These are phyloP conservation scores for Solenopsis fugax DNA, from an alignment of 1,140 invertebrate species.

Conservation along the genomic window DNA sequence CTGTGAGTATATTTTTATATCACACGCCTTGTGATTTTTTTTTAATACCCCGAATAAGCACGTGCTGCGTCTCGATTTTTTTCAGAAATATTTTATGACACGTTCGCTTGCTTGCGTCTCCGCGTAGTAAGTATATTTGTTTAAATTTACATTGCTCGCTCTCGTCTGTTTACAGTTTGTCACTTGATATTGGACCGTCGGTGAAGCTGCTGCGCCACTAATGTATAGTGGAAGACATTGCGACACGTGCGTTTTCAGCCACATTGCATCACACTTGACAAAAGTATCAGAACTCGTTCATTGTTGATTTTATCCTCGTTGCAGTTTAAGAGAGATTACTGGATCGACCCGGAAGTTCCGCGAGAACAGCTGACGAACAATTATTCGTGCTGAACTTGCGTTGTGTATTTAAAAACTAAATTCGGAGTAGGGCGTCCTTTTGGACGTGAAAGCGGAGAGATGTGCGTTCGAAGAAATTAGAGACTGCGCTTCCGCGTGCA, in stretches of 20 bases:
- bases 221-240: slow-evolving; percentile 18
- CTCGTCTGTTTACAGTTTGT: slow-evolving; percentile 52
- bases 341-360: neutral
- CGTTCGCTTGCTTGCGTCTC: neutral
- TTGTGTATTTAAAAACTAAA: neutral
- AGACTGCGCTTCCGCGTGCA: neutral
- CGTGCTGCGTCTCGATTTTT: neutral
- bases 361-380: neutral
- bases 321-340: neutral
- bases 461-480: neutral
- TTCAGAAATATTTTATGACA: neutral
- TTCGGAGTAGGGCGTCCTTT: slow-evolving; percentile 3
- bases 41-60: neutral
- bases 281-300: slow-evolving; percentile 4
- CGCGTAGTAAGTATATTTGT: slow-evolving; percentile 15
- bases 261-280: slow-evolving; percentile 9
- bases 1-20: neutral
- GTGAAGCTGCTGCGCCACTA: slow-evolving; percentile 16
- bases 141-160: slow-evolving; percentile 34
- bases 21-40: neutral
- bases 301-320: slow-evolving; percentile 10
- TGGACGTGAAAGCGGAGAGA: neutral
- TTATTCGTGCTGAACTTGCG: neutral
- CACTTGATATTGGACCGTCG: slow-evolving; percentile 35
- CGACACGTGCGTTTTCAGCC: slow-evolving; percentile 23